Evolutionary conservation across 2,797 vertebrate genomes (phyloP).

Genomic region (Pseudochirops cupreus): DNA sequence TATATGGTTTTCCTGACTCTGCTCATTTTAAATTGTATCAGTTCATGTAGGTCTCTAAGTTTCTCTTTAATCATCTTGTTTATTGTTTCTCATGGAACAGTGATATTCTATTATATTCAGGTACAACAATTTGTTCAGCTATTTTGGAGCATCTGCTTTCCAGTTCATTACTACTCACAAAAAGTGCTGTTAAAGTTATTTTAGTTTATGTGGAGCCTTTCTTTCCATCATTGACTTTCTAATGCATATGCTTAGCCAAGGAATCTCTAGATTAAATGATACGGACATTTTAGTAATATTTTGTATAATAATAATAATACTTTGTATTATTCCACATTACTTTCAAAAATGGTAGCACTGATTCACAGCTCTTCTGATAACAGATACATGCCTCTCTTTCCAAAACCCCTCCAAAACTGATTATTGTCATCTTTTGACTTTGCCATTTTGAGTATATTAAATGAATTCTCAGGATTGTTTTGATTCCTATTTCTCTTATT

Average conservation of each 20-base stretch:
- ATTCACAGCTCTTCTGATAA: not conserved
- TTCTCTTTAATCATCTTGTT: not conserved
- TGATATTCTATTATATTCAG: not conserved
- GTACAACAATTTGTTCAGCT: not conserved
- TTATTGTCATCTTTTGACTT: not conserved
- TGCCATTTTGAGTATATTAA: not conserved
- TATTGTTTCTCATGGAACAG: not conserved
- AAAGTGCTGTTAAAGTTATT: not conserved
- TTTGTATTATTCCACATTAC: not conserved
- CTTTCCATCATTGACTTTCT: not conserved
- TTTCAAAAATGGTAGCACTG: not conserved
- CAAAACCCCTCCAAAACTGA: not conserved
- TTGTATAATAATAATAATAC: not conserved
- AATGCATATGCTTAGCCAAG: not conserved
- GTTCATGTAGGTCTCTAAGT: not conserved
- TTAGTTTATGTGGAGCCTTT: not conserved
- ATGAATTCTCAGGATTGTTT: not conserved
- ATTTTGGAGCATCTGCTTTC: not conserved
- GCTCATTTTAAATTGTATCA: not conserved
- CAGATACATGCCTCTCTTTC: not conserved
- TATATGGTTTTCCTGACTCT: not conserved
- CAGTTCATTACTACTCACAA: not conserved
- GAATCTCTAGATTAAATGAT: not conserved
- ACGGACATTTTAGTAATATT: not conserved
- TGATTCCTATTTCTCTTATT: not conserved